Evolutionary conservation across 1,140 invertebrate species (phyloP), one percentile per base, ranked within the genome.

Genomic region (Acromyrmex charruanus): DNA sequence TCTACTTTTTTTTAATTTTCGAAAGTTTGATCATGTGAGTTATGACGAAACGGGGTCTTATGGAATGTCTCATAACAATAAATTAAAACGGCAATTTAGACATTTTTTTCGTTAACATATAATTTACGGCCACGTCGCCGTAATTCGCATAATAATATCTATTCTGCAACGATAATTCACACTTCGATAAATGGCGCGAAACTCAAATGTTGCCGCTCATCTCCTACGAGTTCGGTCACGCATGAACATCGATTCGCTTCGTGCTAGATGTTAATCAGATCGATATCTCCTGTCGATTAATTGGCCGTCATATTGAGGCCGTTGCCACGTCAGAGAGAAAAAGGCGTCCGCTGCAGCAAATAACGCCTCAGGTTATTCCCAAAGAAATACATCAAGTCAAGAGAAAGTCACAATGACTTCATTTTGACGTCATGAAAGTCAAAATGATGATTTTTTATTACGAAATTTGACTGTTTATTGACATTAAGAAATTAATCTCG

Each of bases 211-310:
- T 68, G 25, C 49, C 28, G n/a, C 25, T 61, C 80, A 61, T 74
- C 49, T 49, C 21, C 31, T 16, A 80, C 31, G n/a, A 14, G 18
- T 35, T 21, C 65, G 21, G 59, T 77, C 58, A 79, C 74, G 79
- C 51, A 35, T 21, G 80, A 31, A 59, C 18, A 74, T 31, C 69
- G 49, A 84, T 84, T 85, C 61, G 51, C 74, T 79, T 18, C 82
- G 59, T 79, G 44, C 82, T 85, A 79, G 59, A 77, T 79, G 74
- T 53, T 79, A 85, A 77, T 3, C 71, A 77, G 82, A 85, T 85
- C 71, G 63, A 66, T 79, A 69, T 86, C 77, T 65, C 77, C 39
- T 25, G 39, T 66, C 75, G 77, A 80, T 86, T 69, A 80, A 86
- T 86, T 81, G 65, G 18, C 39, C 53, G 31, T 31, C 53, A 44